A percentile compares a stretch with the other conserved stretches of the same genome.
These are phyloP conservation scores for Drosophila bocqueti DNA, from an alignment of 1,140 invertebrate species.

Conservation along the genomic window DNA sequence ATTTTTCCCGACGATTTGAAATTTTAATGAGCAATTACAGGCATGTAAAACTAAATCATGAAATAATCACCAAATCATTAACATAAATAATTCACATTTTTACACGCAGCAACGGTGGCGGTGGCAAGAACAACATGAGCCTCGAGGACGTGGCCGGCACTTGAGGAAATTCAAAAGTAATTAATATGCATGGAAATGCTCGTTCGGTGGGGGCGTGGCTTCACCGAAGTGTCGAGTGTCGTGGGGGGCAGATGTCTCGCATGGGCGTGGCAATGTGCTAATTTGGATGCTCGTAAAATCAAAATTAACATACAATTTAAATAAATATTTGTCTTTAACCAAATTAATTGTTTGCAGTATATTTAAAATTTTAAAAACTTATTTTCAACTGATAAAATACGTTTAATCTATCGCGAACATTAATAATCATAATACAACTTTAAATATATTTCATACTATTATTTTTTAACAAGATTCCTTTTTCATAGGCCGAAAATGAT, in stretches of 20 bases:
- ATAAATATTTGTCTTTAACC: neutral
- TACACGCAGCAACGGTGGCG: constrained; percentile 27
- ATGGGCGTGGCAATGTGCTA: constrained; percentile 35
- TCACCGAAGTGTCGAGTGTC: neutral
- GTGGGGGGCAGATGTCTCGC: constrained; percentile 4
- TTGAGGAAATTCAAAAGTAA: constrained; percentile 55
- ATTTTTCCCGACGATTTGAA: constrained; percentile 47
- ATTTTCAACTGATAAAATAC: too few relatives aligned
- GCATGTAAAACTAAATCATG: constrained; percentile 63
- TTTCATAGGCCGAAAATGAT: too few relatives aligned
- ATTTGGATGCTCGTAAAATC: constrained; percentile 16
- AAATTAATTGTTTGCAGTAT: neutral
- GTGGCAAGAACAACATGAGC: constrained; percentile 38
- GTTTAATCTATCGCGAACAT: neutral
- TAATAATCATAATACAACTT: neutral
- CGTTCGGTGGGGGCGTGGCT: constrained; percentile 3
- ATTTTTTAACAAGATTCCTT: too few relatives aligned
- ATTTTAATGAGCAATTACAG: constrained; percentile 75
- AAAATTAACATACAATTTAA: neutral
- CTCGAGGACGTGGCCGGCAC: constrained; percentile 22
- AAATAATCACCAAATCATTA: constrained; percentile 74
- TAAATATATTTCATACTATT: neutral
- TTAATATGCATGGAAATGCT: constrained; percentile 69
- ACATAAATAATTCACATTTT: constrained; percentile 69
- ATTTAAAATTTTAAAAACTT: too few relatives aligned